Conservation (phyloP, 2,797 vertebrate species). For the Chaetodon trifasciatus region DNA sequence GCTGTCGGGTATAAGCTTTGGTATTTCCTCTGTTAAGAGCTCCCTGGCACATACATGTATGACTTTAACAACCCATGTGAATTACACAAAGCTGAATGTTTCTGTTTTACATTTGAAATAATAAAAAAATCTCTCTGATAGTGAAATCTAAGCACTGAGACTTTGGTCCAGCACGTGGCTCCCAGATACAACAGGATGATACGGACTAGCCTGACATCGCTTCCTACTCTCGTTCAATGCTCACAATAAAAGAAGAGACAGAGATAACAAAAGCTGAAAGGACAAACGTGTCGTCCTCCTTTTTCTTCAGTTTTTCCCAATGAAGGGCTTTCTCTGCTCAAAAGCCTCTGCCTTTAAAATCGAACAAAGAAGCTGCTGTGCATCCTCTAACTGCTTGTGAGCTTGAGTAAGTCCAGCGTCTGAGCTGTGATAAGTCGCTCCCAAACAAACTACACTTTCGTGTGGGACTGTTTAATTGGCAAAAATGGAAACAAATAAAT, state of each 20-base stretch:
- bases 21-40: conserved; percentile 40
- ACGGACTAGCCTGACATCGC: conserved; percentile 44
- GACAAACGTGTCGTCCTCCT: conserved; percentile 49
- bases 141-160: conserved; percentile 40
- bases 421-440: conserved; percentile 57
- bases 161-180: conserved; percentile 6
- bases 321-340: conserved; percentile 82
- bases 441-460: conserved; percentile 57
- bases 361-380: conserved; percentile 56
- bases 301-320: conserved; percentile 33
- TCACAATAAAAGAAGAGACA: conserved; percentile 38
- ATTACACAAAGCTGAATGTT: conserved; percentile 27
- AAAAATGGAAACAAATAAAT: conserved; percentile 69
- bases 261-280: conserved; percentile 58
- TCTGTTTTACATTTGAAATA: conserved; percentile 34
- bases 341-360: conserved; percentile 80
- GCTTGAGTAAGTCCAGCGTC: conserved; percentile 46
- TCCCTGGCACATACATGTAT: not conserved
- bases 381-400: conserved; percentile 45
- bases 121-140: conserved; percentile 6
- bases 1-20: conserved; percentile 18
- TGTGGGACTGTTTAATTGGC: conserved; percentile 62
- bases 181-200: conserved; percentile 52
- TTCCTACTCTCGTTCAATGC: conserved; percentile 44
- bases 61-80: conserved; percentile 12